Percentiles rank a stretch among this genome's conserved stretches.
These are phyloP conservation scores for Hydropsyche tenuis DNA, from an alignment of 1,140 invertebrate species.

Conservation along the genomic window DNA sequence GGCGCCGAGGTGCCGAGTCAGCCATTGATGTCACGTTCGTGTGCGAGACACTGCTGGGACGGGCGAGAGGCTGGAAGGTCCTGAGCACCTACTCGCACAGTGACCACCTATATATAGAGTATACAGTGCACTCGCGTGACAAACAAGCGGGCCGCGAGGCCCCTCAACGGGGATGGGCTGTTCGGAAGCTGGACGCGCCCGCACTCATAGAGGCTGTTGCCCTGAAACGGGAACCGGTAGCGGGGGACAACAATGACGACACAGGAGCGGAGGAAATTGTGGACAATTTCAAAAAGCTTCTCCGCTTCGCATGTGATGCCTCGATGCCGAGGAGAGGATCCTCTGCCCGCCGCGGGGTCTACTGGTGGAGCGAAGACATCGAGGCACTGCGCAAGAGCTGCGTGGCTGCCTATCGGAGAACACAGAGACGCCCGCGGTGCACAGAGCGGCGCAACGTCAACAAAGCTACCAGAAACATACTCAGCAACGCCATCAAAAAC, in stretches of 20 bases:
- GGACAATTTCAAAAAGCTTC: neutral
- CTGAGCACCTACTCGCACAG: neutral
- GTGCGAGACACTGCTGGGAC: neutral
- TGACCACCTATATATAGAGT: neutral
- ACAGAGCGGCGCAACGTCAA: neutral
- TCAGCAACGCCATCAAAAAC: too few relatives aligned
- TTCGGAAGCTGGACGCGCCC: neutral
- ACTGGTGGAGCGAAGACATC: too few relatives aligned
- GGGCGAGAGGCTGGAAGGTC: neutral
- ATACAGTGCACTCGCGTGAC: neutral
- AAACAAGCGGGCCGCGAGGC: neutral
- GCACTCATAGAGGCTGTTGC: neutral
- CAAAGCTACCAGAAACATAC: neutral
- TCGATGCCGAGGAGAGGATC: too few relatives aligned
- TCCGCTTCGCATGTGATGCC: neutral
- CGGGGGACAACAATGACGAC: neutral
- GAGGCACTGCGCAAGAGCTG: neutral
- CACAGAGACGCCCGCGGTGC: neutral
- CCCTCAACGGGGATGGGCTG: neutral
- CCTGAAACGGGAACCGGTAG: neutral
- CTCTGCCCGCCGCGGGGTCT: too few relatives aligned
- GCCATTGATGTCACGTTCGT: neutral
- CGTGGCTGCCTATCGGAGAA: neutral
- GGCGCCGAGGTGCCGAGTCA: neutral
- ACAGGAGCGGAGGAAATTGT: neutral